Evolutionary conservation across 2,113 vertebrate genomes (phyloP).

Genomic region (Proteles cristata): DNA sequence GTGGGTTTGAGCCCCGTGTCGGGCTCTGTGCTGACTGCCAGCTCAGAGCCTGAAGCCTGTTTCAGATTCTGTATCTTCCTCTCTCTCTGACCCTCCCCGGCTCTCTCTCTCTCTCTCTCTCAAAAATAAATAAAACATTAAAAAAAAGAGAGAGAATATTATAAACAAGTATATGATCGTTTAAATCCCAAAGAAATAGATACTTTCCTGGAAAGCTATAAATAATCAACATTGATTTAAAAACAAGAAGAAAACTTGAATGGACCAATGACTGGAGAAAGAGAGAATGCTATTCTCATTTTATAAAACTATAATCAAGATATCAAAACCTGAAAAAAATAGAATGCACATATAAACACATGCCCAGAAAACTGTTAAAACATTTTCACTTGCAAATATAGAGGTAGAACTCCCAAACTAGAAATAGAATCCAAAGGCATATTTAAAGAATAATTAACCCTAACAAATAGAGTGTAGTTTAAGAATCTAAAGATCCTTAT

Average conservation of each 20-base stretch:
- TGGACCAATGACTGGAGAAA: not conserved
- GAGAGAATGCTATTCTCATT: not conserved
- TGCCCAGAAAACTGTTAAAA: not conserved
- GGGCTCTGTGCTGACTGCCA: no score
- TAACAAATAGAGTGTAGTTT: not conserved
- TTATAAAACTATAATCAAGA: not conserved
- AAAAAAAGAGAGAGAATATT: not conserved
- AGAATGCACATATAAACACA: not conserved
- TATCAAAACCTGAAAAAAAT: not conserved
- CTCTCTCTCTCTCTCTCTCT: no score
- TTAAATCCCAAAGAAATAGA: not conserved
- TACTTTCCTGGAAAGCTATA: not conserved
- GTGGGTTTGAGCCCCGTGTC: no score
- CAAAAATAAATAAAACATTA: no score
- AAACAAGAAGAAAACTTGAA: not conserved
- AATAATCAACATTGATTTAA: not conserved
- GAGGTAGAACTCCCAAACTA: not conserved
- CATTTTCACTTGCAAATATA: not conserved
- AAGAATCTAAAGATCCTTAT: not conserved
- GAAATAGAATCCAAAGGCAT: not conserved
- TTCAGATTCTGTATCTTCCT: no score
- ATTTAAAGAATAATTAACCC: conserved; percentile 9
- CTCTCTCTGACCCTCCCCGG: no score
- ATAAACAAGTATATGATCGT: not conserved
- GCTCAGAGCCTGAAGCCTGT: no score